Base-by-base conservation (phyloP, 2,888 invertebrate genomes). In the Noctua fimbriata region DNA sequence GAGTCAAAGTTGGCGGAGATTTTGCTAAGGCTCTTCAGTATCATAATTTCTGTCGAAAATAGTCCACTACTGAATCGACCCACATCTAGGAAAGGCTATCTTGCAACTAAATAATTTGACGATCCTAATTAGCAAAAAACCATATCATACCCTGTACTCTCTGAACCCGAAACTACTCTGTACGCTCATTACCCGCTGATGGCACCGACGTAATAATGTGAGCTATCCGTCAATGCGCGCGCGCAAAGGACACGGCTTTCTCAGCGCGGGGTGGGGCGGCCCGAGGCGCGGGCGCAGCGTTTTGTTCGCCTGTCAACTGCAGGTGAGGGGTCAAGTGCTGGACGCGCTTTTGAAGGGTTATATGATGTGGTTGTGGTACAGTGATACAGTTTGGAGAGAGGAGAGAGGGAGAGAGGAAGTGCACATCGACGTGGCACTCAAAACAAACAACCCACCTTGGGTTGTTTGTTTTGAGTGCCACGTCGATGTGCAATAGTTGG, bases 191-290 rank as follows among this genome's bases (percentile, higher is more conserved):
- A 94, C 94, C 87, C 88, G 89, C 90, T 92, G 93, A 93, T 93
- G 93, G 90, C 92, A 91, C 92, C 93, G 93, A 94, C 93, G 92
- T 93, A 91, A 93, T 95, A 95, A 95, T 93, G 92, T 89, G 93
- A 91, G 92, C 94, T 90, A 95, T 96, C 93, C 93, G 94, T 95
- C 95, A 95, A 93, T 91, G 93, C 93, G 92, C 90, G 92, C 90
- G 85, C 82, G 83, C 84, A 95, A 95, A 96, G 95, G 95, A 95
- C 95, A 95, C 93, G 86, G 91, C 94, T 94, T 95, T 96, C 95
- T 93, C 95, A 95, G 93, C 92, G 88, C 90, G 86, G 89, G 89
- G 81, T 71, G 85, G 82, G 80, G 79, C 73, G 73, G 63, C 79
- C 79, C 79, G 81, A 82, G 85, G 86, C 88, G 78, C 70, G 86